phyloP scores from a whole-genome alignment of 1,140 invertebrate genomes.

The Grapholita molesta region DNA sequence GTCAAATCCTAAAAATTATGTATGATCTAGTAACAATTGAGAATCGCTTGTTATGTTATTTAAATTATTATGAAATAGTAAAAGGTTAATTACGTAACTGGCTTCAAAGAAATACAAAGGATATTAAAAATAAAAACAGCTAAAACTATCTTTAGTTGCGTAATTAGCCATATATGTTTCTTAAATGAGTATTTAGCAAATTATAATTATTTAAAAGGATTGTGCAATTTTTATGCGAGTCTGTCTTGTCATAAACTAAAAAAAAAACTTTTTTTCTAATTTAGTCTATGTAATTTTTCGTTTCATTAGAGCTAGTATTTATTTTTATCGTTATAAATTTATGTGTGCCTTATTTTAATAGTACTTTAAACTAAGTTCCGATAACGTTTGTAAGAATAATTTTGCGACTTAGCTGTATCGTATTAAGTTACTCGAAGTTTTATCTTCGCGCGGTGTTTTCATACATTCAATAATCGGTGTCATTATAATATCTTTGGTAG shows the following conservation, averaged over 20 bases:
- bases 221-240: too few species aligned
- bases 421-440: not conserved
- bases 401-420: not conserved
- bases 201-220: too few species aligned
- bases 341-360: constrained; percentile 58
- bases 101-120: too few species aligned
- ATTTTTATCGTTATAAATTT: constrained; percentile 34
- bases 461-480: not conserved
- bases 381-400: constrained; percentile 17
- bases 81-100: too few species aligned
- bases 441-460: not conserved
- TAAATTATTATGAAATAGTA: too few species aligned
- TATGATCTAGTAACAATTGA: too few species aligned
- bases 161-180: too few species aligned
- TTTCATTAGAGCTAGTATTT: constrained; percentile 11
- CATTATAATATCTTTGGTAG: not conserved
- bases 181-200: too few species aligned
- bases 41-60: too few species aligned
- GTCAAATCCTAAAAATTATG: too few species aligned
- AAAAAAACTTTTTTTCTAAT: not conserved
- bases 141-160: too few species aligned
- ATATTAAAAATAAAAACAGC: too few species aligned
- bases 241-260: not conserved
- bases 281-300: not conserved
- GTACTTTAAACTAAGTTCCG: constrained; percentile 30